Percentiles rank a stretch among this genome's conserved stretches.
These are phyloP conservation scores for Oncorhynchus mykiss DNA, from an alignment of 2,113 vertebrate genomes.

Conservation along the genomic window DNA sequence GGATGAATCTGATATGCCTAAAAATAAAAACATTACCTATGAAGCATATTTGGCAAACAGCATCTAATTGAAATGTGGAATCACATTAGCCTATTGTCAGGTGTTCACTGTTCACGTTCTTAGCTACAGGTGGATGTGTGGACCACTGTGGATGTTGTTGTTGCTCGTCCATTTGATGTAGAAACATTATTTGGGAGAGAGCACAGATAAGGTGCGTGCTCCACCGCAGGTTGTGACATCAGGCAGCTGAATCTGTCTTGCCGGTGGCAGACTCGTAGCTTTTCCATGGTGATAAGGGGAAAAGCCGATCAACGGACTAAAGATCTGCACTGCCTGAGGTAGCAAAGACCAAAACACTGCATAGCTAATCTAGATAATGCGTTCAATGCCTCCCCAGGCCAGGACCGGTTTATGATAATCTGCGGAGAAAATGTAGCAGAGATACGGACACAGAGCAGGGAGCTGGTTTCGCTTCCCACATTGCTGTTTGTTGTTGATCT, in stretches of 20 bases:
- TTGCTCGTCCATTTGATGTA: neutral
- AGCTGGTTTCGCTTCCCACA: neutral
- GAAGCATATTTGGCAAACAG: too few relatives aligned
- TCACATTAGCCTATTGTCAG: too few relatives aligned
- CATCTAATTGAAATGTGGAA: too few relatives aligned
- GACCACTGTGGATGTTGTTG: neutral
- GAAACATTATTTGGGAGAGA: neutral
- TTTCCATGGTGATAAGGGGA: neutral
- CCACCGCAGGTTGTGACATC: neutral
- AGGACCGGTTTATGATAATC: neutral
- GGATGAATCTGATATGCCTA: too few relatives aligned
- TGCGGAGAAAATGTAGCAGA: neutral
- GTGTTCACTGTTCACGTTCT: too few relatives aligned
- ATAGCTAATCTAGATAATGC: conserved; percentile 17
- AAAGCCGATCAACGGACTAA: conserved; percentile 1
- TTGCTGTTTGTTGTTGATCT: neutral
- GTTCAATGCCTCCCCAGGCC: conserved; percentile 1
- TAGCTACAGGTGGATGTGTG: neutral
- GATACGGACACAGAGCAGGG: neutral
- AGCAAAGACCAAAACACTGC: conserved; percentile 6
- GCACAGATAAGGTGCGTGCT: neutral
- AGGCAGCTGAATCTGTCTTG: neutral
- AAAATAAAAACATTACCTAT: too few relatives aligned
- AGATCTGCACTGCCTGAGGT: neutral
- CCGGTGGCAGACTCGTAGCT: neutral